phyloP scores from a whole-genome alignment of 2,797 vertebrate species.

The Anguilla anguilla region DNA sequence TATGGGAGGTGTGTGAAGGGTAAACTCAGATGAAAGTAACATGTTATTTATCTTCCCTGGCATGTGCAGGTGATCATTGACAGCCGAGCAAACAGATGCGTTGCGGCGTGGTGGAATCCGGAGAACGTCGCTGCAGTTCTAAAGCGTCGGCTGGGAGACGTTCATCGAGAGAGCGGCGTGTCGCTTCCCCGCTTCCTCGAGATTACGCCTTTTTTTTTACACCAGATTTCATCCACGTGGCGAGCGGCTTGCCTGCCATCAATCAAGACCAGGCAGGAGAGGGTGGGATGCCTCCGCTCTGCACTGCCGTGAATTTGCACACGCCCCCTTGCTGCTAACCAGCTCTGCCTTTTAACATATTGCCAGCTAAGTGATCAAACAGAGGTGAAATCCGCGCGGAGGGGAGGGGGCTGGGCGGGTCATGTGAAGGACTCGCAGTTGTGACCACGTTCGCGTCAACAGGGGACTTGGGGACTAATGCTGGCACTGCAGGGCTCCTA shows the following conservation, averaged over 20 bases:
- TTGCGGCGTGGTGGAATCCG: neutral
- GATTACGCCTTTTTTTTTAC: neutral
- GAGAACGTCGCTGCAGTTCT: neutral
- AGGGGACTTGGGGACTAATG: neutral
- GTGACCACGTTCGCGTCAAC: neutral
- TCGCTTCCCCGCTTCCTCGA: neutral
- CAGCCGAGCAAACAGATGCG: neutral
- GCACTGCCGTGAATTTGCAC: neutral
- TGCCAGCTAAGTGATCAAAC: conserved; percentile 23
- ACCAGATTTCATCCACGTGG: neutral
- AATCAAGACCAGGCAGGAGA: neutral
- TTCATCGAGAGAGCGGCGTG: neutral
- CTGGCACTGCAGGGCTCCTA: neutral
- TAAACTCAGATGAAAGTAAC: conserved; percentile 13
- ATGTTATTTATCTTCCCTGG: conserved; percentile 3
- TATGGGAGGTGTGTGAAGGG: neutral
- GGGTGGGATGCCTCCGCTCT: neutral
- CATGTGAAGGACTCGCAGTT: neutral
- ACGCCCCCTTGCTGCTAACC: neutral
- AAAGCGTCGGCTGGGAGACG: neutral
- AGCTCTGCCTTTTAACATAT: conserved; percentile 18
- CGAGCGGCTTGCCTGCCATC: neutral
- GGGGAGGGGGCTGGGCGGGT: neutral
- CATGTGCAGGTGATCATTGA: conserved; percentile 6
- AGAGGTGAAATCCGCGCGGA: conserved; percentile 3